A percentile compares a stretch with the other conserved stretches of the same genome.
phyloP scores from a whole-genome alignment of 53 echinoderm and acorn worm genomes.

The Temnopleurus reevesii region DNA sequence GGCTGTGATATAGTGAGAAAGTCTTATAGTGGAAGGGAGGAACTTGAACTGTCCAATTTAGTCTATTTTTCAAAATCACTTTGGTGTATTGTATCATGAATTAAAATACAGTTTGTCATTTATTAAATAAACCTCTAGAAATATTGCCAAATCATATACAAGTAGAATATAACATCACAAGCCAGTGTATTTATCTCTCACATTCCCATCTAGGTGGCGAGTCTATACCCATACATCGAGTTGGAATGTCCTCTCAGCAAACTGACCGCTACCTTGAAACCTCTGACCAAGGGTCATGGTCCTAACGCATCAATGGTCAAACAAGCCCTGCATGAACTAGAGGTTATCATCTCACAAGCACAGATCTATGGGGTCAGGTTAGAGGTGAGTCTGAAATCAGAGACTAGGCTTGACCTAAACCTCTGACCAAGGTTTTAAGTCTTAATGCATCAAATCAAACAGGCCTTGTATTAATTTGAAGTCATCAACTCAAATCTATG shows the following conservation, averaged over 20 bases:
- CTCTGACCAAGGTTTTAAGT: constrained; percentile 74
- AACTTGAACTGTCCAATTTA: no score
- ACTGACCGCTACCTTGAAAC: constrained; percentile 73
- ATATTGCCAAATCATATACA: no score
- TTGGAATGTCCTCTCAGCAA: constrained; percentile 86
- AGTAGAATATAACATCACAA: background rate
- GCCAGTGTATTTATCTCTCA: background rate
- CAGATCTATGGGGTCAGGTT: constrained; percentile 86
- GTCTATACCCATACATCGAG: constrained; percentile 79
- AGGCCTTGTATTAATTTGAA: constrained; percentile 90
- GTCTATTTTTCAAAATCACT: no score
- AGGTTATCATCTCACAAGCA: constrained; percentile 86
- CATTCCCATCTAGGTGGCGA: constrained; percentile 65
- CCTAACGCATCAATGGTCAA: constrained; percentile 89
- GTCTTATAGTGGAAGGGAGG: no score
- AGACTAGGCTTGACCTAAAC: constrained; percentile 69
- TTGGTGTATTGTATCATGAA: no score
- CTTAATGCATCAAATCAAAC: constrained; percentile 88
- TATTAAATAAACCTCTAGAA: no score
- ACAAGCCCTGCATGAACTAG: constrained; percentile 91
- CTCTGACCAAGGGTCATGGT: constrained; percentile 77
- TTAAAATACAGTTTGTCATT: no score
- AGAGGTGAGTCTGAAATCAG: constrained; percentile 65
- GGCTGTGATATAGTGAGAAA: no score
- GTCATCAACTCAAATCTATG: constrained; percentile 89